Base-by-base conservation (phyloP, 2,797 vertebrate species). In the Simalia tracyae region DNA sequence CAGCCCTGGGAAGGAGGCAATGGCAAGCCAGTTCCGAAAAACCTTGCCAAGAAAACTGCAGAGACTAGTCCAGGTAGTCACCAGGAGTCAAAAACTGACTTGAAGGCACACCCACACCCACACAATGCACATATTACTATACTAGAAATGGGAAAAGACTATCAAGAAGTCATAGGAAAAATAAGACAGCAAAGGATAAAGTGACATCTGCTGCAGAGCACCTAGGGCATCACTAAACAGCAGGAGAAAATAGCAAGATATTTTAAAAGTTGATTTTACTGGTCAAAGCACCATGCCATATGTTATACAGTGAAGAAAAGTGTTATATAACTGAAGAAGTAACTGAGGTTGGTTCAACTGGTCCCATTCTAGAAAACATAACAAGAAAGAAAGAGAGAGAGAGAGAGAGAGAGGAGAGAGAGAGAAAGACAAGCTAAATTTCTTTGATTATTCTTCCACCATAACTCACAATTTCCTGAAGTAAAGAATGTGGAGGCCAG, bases 281-380 rank as follows among this genome's bases (percentile, higher is more conserved):
- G 86, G 72, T 46, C 28, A 81, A 60, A 87, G 46, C 64, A 59
- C 66, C 42, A 57, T 3, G 26, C 50, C 72, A 42, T 81, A 89
- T 81, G 19, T 42, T 90, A 90, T 15, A 57, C 68, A 50, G 6
- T 26, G 22, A 85, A 81, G 72, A 46, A 85, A 89, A 89, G 24
- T 36, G 36, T 26, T 92, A 84, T 54, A 54, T 91, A 92, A 88
- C 42, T 54, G 42, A 89, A 28, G 76, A 59, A 46, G 1, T 24
- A 87, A 88, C 84, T 93, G 42, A 86, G 59, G 3, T 88, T 86
- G 86, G 42, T 59, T 88, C 86, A 86, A 68, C 66, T 42, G 15
- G 15, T 57, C 28, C 22, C 36, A 88, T 4, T 91, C 36, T 4
- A 87, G 72, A 46, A 81, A 81, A 46, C 19, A 46, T 42, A 76